Evolutionary conservation across 2,113 vertebrate genomes (phyloP).

Genomic region (Loxodonta africana): DNA sequence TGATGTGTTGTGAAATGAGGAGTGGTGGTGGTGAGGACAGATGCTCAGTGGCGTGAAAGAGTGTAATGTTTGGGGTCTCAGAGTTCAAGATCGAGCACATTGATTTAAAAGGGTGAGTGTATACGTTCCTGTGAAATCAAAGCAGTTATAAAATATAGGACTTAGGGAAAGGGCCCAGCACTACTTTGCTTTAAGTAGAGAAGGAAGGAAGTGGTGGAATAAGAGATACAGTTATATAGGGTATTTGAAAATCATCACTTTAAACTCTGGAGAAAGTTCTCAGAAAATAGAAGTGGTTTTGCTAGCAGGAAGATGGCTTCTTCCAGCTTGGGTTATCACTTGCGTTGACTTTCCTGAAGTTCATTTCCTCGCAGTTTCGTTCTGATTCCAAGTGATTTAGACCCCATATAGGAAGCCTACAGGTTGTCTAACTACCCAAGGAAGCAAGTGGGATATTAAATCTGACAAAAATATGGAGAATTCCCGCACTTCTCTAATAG

Average conservation of each 20-base stretch:
- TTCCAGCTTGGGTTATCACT: neutral
- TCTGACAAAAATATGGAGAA: neutral
- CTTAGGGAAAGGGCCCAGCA: neutral
- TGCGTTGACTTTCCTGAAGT: neutral
- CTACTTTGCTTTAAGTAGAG: neutral
- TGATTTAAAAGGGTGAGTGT: neutral
- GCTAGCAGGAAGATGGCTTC: neutral
- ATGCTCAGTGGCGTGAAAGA: neutral
- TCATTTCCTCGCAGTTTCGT: neutral
- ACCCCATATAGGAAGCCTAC: neutral
- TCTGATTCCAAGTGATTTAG: neutral
- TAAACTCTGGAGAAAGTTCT: neutral
- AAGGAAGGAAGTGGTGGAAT: neutral
- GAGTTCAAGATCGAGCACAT: neutral
- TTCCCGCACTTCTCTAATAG: neutral
- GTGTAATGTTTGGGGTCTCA: neutral
- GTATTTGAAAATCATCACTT: neutral
- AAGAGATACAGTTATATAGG: neutral
- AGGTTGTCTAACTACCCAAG: neutral
- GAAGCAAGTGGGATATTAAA: neutral
- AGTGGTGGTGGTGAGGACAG: neutral
- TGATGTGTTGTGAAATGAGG: slow-evolving; percentile 28
- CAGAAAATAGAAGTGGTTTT: neutral
- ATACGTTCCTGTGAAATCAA: neutral
- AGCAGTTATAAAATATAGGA: neutral